Evolutionary conservation across 2,113 vertebrate genomes (phyloP).

Genomic region (Psammodynastes pulverulentus): DNA sequence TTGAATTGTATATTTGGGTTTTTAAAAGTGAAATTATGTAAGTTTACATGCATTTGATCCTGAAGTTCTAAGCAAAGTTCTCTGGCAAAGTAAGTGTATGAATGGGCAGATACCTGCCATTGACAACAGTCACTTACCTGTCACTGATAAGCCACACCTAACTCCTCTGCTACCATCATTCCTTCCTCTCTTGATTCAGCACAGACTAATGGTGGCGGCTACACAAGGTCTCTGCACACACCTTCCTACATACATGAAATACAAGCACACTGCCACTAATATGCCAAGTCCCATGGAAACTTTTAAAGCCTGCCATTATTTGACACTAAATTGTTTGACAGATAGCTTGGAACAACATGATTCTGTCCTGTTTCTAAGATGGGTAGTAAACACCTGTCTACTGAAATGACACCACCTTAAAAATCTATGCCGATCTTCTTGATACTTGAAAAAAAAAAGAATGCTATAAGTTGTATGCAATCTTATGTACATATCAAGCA

Average conservation of each 20-base stretch:
- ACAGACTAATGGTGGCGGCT: neutral
- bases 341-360: neutral
- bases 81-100: neutral
- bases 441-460: neutral
- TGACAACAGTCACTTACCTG: neutral
- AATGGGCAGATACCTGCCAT: no score
- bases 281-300: rapidly evolving
- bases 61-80: neutral
- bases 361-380: neutral
- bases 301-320: neutral
- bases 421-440: neutral
- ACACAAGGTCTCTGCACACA: neutral
- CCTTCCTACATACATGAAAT: neutral
- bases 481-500: neutral
- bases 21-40: neutral
- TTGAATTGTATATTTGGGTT: neutral
- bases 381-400: neutral
- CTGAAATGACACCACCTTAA: neutral
- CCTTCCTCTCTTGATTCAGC: neutral
- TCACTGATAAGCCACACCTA: neutral
- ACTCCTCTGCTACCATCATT: neutral
- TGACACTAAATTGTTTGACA: neutral
- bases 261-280: neutral
- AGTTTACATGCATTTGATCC: neutral
- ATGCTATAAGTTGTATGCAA: neutral